phyloP scores from a whole-genome alignment of 2,797 vertebrate species.

The Oreochromis grahami region DNA sequence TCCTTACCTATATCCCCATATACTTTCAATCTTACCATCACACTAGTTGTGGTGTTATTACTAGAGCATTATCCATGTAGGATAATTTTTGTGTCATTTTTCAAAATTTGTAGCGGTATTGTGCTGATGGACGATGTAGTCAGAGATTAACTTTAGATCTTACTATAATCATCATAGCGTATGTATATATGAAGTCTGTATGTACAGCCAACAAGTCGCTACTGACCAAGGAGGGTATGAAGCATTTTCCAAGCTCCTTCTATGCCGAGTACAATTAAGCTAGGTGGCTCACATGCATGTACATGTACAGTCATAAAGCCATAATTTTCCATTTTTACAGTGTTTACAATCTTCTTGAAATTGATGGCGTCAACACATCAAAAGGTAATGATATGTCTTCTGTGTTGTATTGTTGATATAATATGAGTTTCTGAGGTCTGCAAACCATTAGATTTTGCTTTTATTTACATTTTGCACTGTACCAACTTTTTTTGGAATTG shows the following conservation, averaged over 20 bases:
- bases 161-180: not conserved
- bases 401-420: not conserved
- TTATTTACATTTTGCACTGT: not conserved
- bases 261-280: not conserved
- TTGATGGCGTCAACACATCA: not conserved
- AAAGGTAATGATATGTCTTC: not conserved
- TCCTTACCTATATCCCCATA: not conserved
- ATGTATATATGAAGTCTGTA: not conserved
- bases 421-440: not conserved
- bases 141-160: not conserved
- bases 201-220: not conserved
- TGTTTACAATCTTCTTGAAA: not conserved
- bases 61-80: not conserved
- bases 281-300: accelerated
- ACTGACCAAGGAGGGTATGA: not conserved
- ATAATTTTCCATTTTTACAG: not conserved
- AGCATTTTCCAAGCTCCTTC: not conserved
- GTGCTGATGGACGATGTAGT: not conserved
- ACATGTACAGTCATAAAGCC: not conserved
- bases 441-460: accelerated
- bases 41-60: not conserved
- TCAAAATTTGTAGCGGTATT: not conserved
- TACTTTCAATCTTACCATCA: not conserved
- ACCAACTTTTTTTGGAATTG: not conserved
- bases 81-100: not conserved